These are phyloP conservation scores for Mus pahari DNA, from an alignment of 2,113 vertebrate genomes.

Conservation along the genomic window DNA sequence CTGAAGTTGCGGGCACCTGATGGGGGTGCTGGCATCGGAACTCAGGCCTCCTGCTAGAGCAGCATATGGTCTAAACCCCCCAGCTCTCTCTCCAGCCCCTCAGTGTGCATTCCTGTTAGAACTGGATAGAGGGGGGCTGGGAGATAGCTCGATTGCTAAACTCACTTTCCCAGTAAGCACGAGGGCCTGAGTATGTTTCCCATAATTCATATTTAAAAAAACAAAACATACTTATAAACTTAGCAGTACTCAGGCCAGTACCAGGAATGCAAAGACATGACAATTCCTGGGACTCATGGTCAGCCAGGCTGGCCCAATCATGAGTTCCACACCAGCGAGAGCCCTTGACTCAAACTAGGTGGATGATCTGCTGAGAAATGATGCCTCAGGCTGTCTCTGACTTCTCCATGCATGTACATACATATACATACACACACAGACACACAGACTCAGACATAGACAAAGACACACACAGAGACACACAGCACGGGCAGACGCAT, in stretches of 20 bases:
- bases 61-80: not conserved
- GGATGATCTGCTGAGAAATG: not conserved
- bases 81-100: not conserved
- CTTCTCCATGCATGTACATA: not conserved
- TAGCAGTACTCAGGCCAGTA: not conserved
- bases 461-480: not conserved
- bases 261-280: not conserved
- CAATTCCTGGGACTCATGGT: no score
- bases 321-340: not conserved
- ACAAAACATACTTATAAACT: not conserved
- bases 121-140: not conserved
- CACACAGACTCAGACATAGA: no score
- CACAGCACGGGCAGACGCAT: not conserved
- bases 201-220: not conserved
- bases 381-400: not conserved
- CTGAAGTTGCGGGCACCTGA: not conserved
- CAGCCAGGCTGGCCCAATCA: not conserved
- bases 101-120: not conserved
- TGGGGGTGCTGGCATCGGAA: not conserved
- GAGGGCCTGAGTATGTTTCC: not conserved
- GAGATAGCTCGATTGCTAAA: not conserved
- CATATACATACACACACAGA: not conserved
- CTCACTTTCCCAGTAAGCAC: not conserved
- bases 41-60: no score
- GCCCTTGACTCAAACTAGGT: not conserved